Evolutionary conservation across 2,113 vertebrate species (phyloP).

Genomic region (Notiomystis cincta): DNA sequence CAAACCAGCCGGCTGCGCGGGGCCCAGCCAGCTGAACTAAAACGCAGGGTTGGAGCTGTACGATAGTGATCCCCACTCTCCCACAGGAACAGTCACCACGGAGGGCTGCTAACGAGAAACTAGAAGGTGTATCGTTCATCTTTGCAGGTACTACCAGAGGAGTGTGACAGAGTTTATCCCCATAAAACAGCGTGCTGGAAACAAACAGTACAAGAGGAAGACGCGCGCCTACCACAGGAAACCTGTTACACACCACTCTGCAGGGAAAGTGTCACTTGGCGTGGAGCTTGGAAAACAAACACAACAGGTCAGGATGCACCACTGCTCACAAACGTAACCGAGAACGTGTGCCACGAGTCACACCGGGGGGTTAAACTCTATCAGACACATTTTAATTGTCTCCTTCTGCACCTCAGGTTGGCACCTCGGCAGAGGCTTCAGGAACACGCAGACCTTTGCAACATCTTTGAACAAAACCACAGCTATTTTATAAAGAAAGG

Average conservation of each 20-base stretch:
- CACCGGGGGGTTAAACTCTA: not conserved
- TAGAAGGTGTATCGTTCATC: not conserved
- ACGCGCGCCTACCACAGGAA: not conserved
- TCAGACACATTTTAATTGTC: not conserved
- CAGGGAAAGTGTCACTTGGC: not conserved
- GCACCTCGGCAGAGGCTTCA: not conserved
- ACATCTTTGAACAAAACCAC: not conserved
- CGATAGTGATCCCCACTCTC: not conserved
- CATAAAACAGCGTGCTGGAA: not conserved
- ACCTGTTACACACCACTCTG: not conserved
- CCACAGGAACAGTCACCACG: not conserved
- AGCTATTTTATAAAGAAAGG: not conserved
- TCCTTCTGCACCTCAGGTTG: not conserved
- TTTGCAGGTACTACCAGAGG: not conserved
- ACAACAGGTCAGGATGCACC: not conserved
- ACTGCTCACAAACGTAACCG: not conserved
- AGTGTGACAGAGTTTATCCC: not conserved
- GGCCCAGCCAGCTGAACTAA: not conserved
- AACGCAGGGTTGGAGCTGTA: not conserved
- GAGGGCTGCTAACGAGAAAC: not conserved
- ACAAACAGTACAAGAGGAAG: not conserved
- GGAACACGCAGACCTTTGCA: not conserved
- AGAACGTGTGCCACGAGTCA: not conserved
- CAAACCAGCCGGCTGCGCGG: not conserved
- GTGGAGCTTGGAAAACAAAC: not conserved